A percentile compares a stretch with the other conserved stretches of the same genome.
phyloP scores from a whole-genome alignment of 2,113 vertebrate genomes.

The Semicossyphus pulcher region DNA sequence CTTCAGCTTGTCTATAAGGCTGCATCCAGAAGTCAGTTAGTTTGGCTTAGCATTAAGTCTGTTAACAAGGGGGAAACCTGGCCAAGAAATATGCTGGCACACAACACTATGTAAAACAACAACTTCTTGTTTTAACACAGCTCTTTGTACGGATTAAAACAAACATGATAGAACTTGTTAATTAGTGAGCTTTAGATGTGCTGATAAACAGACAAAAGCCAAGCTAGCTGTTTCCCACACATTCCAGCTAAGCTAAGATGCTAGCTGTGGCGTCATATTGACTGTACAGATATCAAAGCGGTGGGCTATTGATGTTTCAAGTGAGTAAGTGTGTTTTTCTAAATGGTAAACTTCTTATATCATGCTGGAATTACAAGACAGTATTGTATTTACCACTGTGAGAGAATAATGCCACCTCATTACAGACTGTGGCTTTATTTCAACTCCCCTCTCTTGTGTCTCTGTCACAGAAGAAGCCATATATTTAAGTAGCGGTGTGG shows the following conservation, averaged over 20 bases:
- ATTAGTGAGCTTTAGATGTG: background rate
- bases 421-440: constrained; percentile 6
- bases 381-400: constrained; percentile 1
- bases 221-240: background rate
- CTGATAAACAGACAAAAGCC: background rate
- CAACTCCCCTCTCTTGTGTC: constrained; percentile 28
- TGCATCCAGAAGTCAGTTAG: background rate
- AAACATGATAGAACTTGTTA: background rate
- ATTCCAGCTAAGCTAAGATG: no score
- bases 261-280: no score
- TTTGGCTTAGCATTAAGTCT: background rate
- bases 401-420: background rate
- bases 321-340: no score
- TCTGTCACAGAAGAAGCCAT: constrained; percentile 21
- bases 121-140: background rate
- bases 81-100: background rate
- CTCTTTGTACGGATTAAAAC: background rate
- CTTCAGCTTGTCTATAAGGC: background rate
- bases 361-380: no score
- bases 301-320: no score
- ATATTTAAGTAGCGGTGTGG: constrained; percentile 36
- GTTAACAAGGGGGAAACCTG: background rate
- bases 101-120: background rate
- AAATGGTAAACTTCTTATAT: no score
- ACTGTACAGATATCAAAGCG: no score